phyloP scores from a whole-genome alignment of 1,140 invertebrate genomes.

The Trichogramma pretiosum region DNA sequence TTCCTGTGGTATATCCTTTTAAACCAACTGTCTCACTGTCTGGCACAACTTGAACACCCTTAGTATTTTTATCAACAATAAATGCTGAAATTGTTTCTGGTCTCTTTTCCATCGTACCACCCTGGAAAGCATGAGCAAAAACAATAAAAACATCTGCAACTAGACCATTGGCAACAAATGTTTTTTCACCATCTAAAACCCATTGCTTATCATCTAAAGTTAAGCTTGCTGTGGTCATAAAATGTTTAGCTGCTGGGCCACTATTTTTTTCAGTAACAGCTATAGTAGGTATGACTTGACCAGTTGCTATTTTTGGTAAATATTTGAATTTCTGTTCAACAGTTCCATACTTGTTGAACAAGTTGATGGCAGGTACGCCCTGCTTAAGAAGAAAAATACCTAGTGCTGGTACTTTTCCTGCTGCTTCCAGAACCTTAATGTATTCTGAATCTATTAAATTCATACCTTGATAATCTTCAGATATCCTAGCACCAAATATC shows the following conservation, averaged over 20 bases:
- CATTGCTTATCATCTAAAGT: constrained; percentile 32
- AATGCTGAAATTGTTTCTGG: constrained; percentile 55
- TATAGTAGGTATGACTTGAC: constrained; percentile 40
- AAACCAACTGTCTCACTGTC: constrained; percentile 69
- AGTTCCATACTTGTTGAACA: constrained; percentile 40
- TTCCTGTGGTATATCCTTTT: constrained; percentile 35
- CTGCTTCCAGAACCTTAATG: constrained; percentile 46
- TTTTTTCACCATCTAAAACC: constrained; percentile 46
- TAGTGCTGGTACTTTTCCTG: constrained; percentile 41
- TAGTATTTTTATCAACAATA: constrained; percentile 62
- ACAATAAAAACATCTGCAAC: constrained; percentile 47
- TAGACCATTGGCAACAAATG: constrained; percentile 42
- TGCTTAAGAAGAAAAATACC: constrained; percentile 38
- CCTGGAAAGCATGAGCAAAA: constrained; percentile 34
- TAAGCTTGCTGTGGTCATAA: constrained; percentile 31
- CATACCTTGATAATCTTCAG: constrained; percentile 27
- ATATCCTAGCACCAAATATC: constrained; percentile 26
- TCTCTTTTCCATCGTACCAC: constrained; percentile 22
- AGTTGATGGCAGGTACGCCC: constrained; percentile 40
- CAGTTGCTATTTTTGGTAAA: constrained; percentile 41
- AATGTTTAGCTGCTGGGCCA: constrained; percentile 27
- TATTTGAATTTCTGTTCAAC: constrained; percentile 43
- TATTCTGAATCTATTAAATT: constrained; percentile 50
- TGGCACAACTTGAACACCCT: constrained; percentile 56
- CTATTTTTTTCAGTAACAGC: constrained; percentile 41